Conservation (phyloP, 2,888 invertebrate species). For the Pegoplata infirma region DNA sequence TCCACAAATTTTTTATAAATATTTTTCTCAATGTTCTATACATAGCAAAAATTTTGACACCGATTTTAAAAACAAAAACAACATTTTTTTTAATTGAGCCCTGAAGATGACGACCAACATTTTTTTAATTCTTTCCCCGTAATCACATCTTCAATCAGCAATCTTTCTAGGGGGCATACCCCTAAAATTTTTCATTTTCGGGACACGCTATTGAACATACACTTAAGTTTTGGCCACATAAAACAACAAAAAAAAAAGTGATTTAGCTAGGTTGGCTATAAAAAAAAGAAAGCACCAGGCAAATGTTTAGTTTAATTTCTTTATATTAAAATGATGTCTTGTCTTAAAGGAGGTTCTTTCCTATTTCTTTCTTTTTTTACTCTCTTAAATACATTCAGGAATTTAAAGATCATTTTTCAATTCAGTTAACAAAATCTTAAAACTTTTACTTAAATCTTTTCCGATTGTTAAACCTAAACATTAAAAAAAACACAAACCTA, state of each 20-base stretch:
- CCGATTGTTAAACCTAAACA: neutral
- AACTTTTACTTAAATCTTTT: neutral
- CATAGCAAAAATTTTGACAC: too few relatives aligned
- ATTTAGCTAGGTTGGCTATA: conserved; percentile 8
- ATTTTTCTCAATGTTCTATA: too few relatives aligned
- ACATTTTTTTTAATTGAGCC: too few relatives aligned
- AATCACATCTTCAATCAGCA: too few relatives aligned
- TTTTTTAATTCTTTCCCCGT: too few relatives aligned
- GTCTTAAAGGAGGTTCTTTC: neutral
- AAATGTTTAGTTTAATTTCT: conserved; percentile 33
- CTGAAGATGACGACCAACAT: too few relatives aligned
- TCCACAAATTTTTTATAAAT: too few relatives aligned
- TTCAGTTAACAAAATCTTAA: neutral
- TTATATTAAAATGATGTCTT: conserved; percentile 29
- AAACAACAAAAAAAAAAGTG: conserved; percentile 22
- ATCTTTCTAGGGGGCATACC: too few relatives aligned
- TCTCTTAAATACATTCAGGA: conserved; percentile 2
- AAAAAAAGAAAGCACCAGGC: conserved; percentile 14
- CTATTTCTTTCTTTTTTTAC: too few relatives aligned
- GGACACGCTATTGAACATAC: neutral
- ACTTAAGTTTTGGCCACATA: neutral
- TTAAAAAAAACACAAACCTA: neutral
- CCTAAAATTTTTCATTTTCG: too few relatives aligned
- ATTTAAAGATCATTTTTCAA: conserved; percentile 17
- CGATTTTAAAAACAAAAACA: too few relatives aligned